These are phyloP conservation scores for Nymphalis io DNA, from an alignment of 1,140 invertebrate genomes.

Conservation along the genomic window DNA sequence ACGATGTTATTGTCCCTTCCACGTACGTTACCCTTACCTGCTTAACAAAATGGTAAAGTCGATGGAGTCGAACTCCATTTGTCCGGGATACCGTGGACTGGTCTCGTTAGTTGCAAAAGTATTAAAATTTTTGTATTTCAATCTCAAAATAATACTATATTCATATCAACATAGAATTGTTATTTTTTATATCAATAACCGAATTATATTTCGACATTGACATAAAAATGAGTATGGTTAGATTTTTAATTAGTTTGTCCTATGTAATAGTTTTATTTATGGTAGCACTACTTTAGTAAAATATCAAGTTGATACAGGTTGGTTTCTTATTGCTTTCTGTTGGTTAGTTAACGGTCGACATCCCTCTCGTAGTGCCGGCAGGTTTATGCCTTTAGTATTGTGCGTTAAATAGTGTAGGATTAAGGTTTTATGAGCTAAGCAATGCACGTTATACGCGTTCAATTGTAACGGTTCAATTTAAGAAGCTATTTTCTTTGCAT, in stretches of 20 bases:
- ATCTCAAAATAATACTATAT: background rate
- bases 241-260: constrained; percentile 3
- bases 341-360: constrained; percentile 27
- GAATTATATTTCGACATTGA: background rate
- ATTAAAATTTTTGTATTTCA: background rate
- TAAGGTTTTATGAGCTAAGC: constrained; percentile 13
- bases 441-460: constrained; percentile 8
- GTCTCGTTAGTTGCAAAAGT: background rate
- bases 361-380: constrained; percentile 15
- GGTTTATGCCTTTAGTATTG: constrained; percentile 19
- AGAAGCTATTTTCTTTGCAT: constrained; percentile 1
- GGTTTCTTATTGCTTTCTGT: constrained; percentile 24
- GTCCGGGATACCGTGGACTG: constrained; percentile 1
- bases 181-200: background rate
- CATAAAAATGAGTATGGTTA: background rate
- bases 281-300: constrained; percentile 20
- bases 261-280: constrained; percentile 9
- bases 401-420: constrained; percentile 21
- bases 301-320: constrained; percentile 35
- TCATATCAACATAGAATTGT: background rate
- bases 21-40: constrained; percentile 33
- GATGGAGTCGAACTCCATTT: background rate
- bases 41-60: constrained; percentile 16
- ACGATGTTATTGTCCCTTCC: constrained; percentile 22
- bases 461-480: constrained; percentile 17